A percentile compares a stretch with the other conserved stretches of the same genome.
Conservation (phyloP, 1,140 invertebrate genomes). For the Andricus grossulariae region DNA sequence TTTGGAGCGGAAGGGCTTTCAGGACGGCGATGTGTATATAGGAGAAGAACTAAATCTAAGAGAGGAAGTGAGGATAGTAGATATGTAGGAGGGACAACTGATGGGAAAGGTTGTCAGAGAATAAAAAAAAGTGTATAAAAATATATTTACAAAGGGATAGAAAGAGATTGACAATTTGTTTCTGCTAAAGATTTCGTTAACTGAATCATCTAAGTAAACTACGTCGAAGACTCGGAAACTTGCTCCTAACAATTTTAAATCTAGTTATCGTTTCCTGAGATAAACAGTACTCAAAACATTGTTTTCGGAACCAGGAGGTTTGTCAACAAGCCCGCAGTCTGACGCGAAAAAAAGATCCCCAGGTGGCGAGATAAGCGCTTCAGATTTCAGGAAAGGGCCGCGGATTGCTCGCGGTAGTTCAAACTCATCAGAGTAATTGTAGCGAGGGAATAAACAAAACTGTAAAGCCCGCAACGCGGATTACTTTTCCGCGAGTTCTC, state of each 20-base stretch:
- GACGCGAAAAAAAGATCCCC: neutral
- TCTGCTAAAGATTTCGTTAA: no score
- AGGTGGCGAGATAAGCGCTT: constrained; percentile 1
- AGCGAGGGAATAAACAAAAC: constrained; percentile 61
- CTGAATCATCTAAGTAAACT: neutral
- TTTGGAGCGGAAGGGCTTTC: no score
- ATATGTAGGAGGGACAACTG: no score
- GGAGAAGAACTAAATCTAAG: no score
- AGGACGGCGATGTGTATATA: no score
- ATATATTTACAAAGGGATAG: no score
- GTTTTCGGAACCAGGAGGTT: neutral
- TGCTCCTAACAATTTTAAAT: neutral
- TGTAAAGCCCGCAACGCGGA: constrained; percentile 56
- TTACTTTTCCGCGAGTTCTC: constrained; percentile 57
- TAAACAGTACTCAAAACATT: constrained; percentile 4
- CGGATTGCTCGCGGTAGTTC: neutral
- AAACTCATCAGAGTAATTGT: constrained; percentile 62
- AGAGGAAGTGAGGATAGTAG: no score
- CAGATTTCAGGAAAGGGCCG: neutral
- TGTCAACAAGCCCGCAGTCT: neutral
- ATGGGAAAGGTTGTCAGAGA: no score
- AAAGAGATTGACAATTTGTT: no score
- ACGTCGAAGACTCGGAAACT: constrained; percentile 8
- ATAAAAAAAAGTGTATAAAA: no score
- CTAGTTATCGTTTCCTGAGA: constrained; percentile 1